These are phyloP conservation scores for Lepidurus couesii DNA, from an alignment of 1,140 invertebrate species.

Conservation along the genomic window DNA sequence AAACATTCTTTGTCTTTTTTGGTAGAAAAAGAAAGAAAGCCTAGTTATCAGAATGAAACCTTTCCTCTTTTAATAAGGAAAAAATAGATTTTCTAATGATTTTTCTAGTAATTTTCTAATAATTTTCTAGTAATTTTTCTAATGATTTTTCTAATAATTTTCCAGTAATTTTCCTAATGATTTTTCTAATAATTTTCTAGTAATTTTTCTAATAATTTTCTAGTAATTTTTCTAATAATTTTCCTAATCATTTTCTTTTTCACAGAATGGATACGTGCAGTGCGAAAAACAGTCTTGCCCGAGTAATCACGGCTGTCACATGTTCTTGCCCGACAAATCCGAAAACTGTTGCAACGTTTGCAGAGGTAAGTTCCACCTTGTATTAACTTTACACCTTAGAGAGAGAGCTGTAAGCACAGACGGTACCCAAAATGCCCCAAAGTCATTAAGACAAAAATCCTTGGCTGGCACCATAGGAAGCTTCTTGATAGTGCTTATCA, in stretches of 20 bases:
- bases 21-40: too few relatives aligned
- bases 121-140: neutral
- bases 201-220: neutral
- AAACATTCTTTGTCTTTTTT: too few relatives aligned
- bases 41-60: too few relatives aligned
- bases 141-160: neutral
- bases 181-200: neutral
- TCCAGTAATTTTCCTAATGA: too few relatives aligned
- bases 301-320: slow-evolving; percentile 56
- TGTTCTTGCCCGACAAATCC: slow-evolving; percentile 53
- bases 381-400: slow-evolving; percentile 19
- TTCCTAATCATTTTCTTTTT: slow-evolving; percentile 38
- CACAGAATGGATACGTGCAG: slow-evolving; percentile 66
- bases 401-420: neutral
- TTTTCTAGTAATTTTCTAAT: too few relatives aligned
- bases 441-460: neutral
- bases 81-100: too few relatives aligned
- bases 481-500: slow-evolving; percentile 24
- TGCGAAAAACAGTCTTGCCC: slow-evolving; percentile 59
- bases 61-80: too few relatives aligned
- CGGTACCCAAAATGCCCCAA: neutral
- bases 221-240: neutral
- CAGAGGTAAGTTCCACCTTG: slow-evolving; percentile 53
- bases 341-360: slow-evolving; percentile 61
- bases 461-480: neutral